These are phyloP conservation scores for Lerema accius DNA, from an alignment of 1,140 invertebrate species.

Conservation along the genomic window DNA sequence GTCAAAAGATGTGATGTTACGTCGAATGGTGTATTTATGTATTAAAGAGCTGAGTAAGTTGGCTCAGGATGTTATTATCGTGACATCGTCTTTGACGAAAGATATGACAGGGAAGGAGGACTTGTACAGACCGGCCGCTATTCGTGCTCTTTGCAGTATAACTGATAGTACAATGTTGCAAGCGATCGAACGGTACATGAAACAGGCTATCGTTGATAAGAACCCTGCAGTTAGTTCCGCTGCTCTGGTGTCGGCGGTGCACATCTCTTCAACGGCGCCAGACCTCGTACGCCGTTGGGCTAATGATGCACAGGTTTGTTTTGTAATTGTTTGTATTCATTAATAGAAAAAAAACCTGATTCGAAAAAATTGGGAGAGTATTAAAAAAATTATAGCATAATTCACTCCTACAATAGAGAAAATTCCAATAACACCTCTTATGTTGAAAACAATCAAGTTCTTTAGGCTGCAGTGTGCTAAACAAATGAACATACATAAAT, in stretches of 20 bases:
- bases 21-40: slow-evolving; percentile 96
- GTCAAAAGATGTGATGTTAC: slow-evolving; percentile 95
- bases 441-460: no score
- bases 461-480: no score
- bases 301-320: slow-evolving; percentile 99
- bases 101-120: slow-evolving; percentile 99
- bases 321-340: no score
- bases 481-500: no score
- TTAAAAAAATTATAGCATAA: no score
- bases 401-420: no score
- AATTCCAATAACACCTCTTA: no score
- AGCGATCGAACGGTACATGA: slow-evolving; percentile 99
- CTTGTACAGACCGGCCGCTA: slow-evolving; percentile 96
- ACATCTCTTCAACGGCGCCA: slow-evolving; percentile 90
- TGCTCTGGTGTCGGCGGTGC: slow-evolving; percentile 94
- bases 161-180: slow-evolving; percentile 98
- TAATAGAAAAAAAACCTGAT: no score
- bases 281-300: slow-evolving; percentile 98
- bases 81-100: slow-evolving; percentile 97
- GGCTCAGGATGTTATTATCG: slow-evolving; percentile 99
- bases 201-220: slow-evolving; percentile 99
- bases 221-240: slow-evolving; percentile 97
- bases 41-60: slow-evolving; percentile 98
- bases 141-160: slow-evolving; percentile 97
- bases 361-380: no score